These are phyloP conservation scores for Paracanthobrama guichenoti DNA, from an alignment of 2,113 vertebrate genomes.

Conservation along the genomic window DNA sequence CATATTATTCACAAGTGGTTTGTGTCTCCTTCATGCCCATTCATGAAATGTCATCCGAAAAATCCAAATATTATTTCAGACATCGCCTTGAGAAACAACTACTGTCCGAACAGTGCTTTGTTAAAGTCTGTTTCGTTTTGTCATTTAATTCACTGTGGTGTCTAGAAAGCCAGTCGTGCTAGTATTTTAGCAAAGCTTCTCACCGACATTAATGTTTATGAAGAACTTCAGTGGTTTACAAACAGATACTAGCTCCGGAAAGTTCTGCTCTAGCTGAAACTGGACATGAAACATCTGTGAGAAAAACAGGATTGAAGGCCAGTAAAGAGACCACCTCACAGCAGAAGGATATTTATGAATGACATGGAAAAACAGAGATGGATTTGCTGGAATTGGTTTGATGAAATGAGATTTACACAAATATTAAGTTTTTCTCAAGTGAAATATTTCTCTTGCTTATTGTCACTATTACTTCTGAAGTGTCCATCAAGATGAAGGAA, in stretches of 20 bases:
- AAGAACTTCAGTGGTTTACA: constrained; percentile 74
- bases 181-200: constrained; percentile 33
- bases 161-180: not conserved
- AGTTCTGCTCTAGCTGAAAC: constrained; percentile 59
- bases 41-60: not conserved
- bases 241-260: constrained; percentile 67
- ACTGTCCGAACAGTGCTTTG: not conserved
- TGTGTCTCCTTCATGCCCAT: not conserved
- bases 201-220: constrained; percentile 74
- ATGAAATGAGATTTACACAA: not conserved
- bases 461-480: not conserved
- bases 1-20: not conserved
- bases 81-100: not conserved
- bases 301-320: constrained; percentile 13
- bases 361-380: constrained; percentile 2
- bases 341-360: constrained; percentile 5
- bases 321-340: constrained; percentile 25
- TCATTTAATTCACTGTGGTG: not conserved
- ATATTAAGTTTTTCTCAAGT: not conserved
- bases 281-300: constrained; percentile 76
- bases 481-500: not conserved
- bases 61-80: not conserved
- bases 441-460: not conserved
- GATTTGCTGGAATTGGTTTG: not conserved
- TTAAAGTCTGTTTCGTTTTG: not conserved